Evolutionary conservation across 1,140 invertebrate species (phyloP), one percentile per base, ranked within the genome.

Genomic region (Euura lappo): DNA sequence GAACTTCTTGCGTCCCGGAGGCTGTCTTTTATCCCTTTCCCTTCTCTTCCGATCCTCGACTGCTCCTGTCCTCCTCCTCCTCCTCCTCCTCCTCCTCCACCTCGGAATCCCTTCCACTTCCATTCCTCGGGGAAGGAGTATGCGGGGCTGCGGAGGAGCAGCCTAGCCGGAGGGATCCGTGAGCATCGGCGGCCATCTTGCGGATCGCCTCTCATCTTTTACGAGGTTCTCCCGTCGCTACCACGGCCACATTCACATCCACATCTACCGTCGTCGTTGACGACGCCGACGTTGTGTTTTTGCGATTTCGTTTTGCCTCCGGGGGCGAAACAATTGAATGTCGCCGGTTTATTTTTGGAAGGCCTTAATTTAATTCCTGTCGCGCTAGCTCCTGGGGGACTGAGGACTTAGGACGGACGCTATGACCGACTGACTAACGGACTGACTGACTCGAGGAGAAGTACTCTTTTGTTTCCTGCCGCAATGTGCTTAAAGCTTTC

Each of bases 291-390:
- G 65, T 60, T 65, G 43, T 11, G 51, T 73, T 65, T 70, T 47
- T 51, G 65, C 73, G n/a, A 68, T n/a, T 68, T 77, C 76, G 77
- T 78, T 78, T 75, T 71, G 73, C 73, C 67, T 60, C 51, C 13
- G 8, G 73, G 71, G 75, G 28, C 28, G 72, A 76, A 81, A 82
- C 80, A 81, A 84, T 83, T 74, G 77, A 83, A 81, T 78, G 79
- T 83, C 77, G 80, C 80, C 74, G 74, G 79, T 82, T 83, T 83
- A 84, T 84, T 83, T 84, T 84, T 66, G 78, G 80, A 80, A 80
- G 28, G 80, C 80, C 79, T 81, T 81, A 81, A 81, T 81, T 81
- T 79, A 78, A 81, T 84, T 83, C 74, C 72, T 76, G 78, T 75
- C 77, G 72, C 75, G 8, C 68, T 68, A 68, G 68, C 68, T 70